Evolutionary conservation across 2,113 vertebrate species (phyloP), one percentile per base, ranked within the genome.

Genomic region (Callorhinus ursinus): DNA sequence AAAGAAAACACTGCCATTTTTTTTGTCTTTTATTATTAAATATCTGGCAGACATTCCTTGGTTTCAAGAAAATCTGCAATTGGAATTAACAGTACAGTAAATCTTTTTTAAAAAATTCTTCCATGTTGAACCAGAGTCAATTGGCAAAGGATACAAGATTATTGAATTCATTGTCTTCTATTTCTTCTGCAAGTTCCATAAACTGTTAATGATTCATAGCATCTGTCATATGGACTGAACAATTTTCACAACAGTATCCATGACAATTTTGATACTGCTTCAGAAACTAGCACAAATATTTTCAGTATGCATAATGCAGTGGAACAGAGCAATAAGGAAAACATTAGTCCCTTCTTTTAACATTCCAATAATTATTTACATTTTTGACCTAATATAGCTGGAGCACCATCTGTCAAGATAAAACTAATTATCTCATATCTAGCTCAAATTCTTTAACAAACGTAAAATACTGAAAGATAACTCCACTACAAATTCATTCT

Each of bases 241-340:
- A 61, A 53, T 28, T 95, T 79, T 93, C 51, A 94, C 61, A 86
- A 57, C 16, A 72, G 16, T 86, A 82, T 65, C 19, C 49, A 84
- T 89, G 77, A 89, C 31, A 79, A 92, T 93, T 86, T 55, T 86
- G 77, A 95, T 24, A 55, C 24, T 83, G 82, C 49, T 77, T 72
- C 46, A 94, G 53, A 92, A 96, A 96, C n/a, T 51, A 85, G 39
- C 31, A 88, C 39, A 92, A 94, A 93, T 93, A 83, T 89, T 97
- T 95, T 80, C 39, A 67, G 57, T 93, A 88, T 69, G 5, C 36
- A 39, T 63, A 76, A 83, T 42, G 49, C 6, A 93, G 7, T 96
- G 42, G 13, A 85, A 88, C 53, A 1, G 65, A 91, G 15, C 49
- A 84, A 36, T 69, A 55, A 90, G 39, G 36, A 26, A 83, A 93